Evolutionary conservation across 2,797 vertebrate species (phyloP), one percentile per base, ranked within the genome.

Genomic region (Distichodus sexfasciatus): DNA sequence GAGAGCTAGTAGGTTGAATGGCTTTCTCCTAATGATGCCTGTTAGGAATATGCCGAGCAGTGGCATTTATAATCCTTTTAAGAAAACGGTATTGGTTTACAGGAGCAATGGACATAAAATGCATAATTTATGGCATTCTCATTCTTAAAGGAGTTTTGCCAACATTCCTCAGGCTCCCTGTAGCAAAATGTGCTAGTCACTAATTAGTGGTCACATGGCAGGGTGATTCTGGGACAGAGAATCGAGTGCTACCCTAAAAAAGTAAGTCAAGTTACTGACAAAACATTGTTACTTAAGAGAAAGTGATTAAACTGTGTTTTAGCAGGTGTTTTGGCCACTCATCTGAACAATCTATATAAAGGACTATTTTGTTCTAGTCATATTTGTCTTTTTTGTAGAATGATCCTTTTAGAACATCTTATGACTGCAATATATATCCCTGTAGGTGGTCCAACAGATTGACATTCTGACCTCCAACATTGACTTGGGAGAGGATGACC

Each of bases 371-470:
- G n/a, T n/a, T n/a, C n/a, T n/a, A n/a, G n/a, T n/a, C n/a, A n/a
- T 33, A 4, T 33, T 9, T 33, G 31, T 33, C 31, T 33, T 33
- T 9, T 33, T 7, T 11, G 10, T 8, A 4, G 41, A 36, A 21
- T 8, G 12, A 11, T 40, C 11, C 23, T n/a, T 48, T n/a, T n/a
- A n/a, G n/a, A n/a, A n/a, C n/a, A n/a, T n/a, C 3, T 47, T 46
- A 66, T 35, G 12, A 74, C 35, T 58, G 1, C 17, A 44, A n/a
- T n/a, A n/a, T 46, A 57, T 60, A 15, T 74, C 26, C 83, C 77
- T 83, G 82, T 83, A 93, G 92, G 91, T 93, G 73, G 90, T 93
- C n/a, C 77, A 92, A 69, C 88, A 93, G 81, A 93, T 93, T 38
- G 91, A 93, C 76, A 82, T 86, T 44, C 87, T 93, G 69, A 93